Percentiles rank a stretch among this genome's conserved stretches.
phyloP scores from a whole-genome alignment of 2,888 invertebrate genomes.

The Meta bourneti region DNA sequence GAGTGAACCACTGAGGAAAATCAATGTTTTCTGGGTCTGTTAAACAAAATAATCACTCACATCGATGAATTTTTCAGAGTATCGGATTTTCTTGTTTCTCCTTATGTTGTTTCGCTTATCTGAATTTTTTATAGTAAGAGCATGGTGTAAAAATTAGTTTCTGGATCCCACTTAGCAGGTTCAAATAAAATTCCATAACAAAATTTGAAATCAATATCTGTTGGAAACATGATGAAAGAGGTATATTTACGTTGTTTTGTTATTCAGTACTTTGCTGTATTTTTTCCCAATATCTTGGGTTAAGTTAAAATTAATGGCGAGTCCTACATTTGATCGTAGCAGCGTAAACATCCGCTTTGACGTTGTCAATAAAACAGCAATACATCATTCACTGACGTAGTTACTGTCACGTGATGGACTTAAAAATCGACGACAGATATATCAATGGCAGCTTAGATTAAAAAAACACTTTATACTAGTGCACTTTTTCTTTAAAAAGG shows the following conservation, averaged over 20 bases:
- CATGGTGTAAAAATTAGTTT: too few species aligned
- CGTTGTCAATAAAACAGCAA: neutral
- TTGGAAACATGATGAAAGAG: neutral
- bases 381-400: neutral
- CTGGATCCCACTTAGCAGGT: neutral
- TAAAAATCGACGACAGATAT: too few species aligned
- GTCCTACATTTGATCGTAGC: neutral
- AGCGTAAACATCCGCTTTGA: neutral
- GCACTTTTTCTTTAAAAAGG: too few species aligned
- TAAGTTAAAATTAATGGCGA: conserved; percentile 5
- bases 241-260: neutral
- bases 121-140: too few species aligned
- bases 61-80: too few species aligned
- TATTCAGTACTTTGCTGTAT: neutral
- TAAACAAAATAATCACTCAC: neutral
- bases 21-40: neutral
- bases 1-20: neutral
- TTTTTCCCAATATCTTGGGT: conserved; percentile 8
- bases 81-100: too few species aligned
- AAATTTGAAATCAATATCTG: conserved; percentile 5
- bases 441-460: too few species aligned
- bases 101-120: too few species aligned
- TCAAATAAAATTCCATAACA: neutral
- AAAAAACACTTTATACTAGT: too few species aligned
- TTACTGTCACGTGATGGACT: too few species aligned